phyloP scores from a whole-genome alignment of 2,888 invertebrate genomes.

The Augiades crinisus region DNA sequence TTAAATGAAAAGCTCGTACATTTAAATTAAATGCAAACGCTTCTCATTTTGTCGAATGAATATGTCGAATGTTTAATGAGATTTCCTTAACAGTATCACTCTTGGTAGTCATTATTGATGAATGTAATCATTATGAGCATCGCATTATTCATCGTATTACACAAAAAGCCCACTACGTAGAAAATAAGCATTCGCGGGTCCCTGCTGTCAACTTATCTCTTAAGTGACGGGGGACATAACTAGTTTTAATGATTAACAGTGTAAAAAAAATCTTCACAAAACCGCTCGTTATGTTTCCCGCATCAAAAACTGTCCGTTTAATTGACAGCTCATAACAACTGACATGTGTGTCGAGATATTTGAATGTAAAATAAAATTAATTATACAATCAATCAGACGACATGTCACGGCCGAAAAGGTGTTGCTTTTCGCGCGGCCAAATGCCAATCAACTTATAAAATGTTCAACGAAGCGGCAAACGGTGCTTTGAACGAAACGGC shows the following conservation, averaged over 20 bases:
- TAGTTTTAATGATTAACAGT: conserved; percentile 59
- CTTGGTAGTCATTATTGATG: conserved; percentile 27
- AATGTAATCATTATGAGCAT: conserved; percentile 13
- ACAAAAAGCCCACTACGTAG: conserved; percentile 25
- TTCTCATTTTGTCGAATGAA: neutral
- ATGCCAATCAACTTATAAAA: conserved; percentile 74
- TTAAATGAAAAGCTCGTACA: neutral
- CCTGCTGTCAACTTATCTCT: conserved; percentile 60
- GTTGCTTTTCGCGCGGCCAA: conserved; percentile 76
- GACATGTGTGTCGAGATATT: conserved; percentile 60
- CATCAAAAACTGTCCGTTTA: conserved; percentile 74
- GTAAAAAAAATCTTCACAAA: conserved; percentile 43
- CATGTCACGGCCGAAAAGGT: conserved; percentile 73
- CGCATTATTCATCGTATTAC: conserved; percentile 15
- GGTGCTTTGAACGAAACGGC: conserved; percentile 34
- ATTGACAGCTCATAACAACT: conserved; percentile 71
- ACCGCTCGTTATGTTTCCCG: conserved; percentile 66
- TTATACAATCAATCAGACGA: conserved; percentile 77
- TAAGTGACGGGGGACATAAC: conserved; percentile 45
- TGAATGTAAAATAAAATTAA: conserved; percentile 76
- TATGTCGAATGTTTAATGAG: neutral
- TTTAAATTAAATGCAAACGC: conserved; percentile 11
- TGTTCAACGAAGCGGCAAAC: conserved; percentile 59
- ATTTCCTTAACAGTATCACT: conserved; percentile 21
- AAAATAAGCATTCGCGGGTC: conserved; percentile 53